These are phyloP conservation scores for Mesochorus sp. DNA, from an alignment of 2,888 invertebrate genomes.

Conservation along the genomic window DNA sequence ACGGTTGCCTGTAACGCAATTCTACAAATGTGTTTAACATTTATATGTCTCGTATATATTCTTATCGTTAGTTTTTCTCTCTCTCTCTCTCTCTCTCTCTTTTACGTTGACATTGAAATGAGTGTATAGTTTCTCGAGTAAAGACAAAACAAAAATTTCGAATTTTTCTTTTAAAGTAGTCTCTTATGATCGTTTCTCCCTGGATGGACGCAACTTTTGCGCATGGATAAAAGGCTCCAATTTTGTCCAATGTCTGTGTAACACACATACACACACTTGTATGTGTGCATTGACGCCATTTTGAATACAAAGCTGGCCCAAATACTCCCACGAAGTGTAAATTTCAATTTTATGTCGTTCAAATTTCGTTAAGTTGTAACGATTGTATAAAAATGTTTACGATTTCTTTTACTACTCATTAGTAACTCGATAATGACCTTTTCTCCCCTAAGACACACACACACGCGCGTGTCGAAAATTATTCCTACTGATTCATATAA, in stretches of 20 bases:
- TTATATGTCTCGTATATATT: not conserved
- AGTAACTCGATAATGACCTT: too few relatives aligned
- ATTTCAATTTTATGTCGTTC: too few relatives aligned
- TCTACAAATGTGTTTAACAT: slow-evolving; percentile 4
- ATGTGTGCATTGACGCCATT: slow-evolving; percentile 48
- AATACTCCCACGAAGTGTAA: too few relatives aligned
- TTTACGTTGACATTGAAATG: not conserved
- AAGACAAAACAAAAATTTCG: slow-evolving; percentile 14
- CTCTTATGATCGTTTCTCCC: not conserved
- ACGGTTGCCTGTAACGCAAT: slow-evolving; percentile 46
- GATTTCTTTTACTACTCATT: too few relatives aligned
- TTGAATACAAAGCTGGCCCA: slow-evolving; percentile 29
- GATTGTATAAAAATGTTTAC: too few relatives aligned
- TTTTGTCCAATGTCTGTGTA: not conserved
- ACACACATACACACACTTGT: not conserved
- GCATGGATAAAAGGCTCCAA: too few relatives aligned
- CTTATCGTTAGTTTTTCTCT: not conserved
- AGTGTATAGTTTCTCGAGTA: not conserved
- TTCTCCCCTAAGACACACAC: too few relatives aligned
- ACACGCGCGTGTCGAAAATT: too few relatives aligned
- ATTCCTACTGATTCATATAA: too few relatives aligned
- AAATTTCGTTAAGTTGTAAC: too few relatives aligned
- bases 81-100: slow-evolving; percentile 6
- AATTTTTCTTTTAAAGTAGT: not conserved
- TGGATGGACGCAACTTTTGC: too few relatives aligned